Evolutionary conservation across 2,888 invertebrate species (phyloP).

Genomic region (Drosophila cognata): DNA sequence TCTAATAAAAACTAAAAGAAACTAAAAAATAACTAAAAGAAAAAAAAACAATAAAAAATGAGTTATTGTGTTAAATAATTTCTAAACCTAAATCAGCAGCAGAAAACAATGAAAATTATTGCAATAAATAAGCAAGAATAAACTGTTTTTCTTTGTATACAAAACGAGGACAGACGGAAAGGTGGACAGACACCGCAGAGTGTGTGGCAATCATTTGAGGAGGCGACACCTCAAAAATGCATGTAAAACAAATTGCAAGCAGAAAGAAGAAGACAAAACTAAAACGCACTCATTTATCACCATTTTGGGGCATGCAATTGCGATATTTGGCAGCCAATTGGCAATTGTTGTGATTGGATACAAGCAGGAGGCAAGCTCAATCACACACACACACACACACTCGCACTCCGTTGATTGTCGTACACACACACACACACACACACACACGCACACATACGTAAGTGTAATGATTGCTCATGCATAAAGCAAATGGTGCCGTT

Average conservation of each 20-base stretch:
- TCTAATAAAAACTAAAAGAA: too few relatives aligned
- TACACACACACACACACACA: constrained; percentile 15
- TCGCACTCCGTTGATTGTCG: constrained; percentile 5
- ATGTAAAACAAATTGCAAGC: constrained; percentile 39
- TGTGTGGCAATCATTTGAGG: constrained; percentile 1
- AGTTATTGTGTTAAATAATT: too few relatives aligned
- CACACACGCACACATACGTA: constrained; percentile 22
- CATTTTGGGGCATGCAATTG: constrained; percentile 58
- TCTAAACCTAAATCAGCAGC: background rate
- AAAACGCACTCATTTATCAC: constrained; percentile 63
- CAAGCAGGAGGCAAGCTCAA: constrained; percentile 36
- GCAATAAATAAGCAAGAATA: background rate
- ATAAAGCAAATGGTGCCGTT: constrained; percentile 61
- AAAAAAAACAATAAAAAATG: background rate
- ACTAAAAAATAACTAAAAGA: too few relatives aligned
- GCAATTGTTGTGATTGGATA: constrained; percentile 65
- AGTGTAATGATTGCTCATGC: constrained; percentile 60
- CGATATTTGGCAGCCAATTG: constrained; percentile 62
- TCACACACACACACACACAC: constrained; percentile 21
- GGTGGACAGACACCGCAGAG: background rate
- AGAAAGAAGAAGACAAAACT: constrained; percentile 28
- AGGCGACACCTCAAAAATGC: constrained; percentile 11
- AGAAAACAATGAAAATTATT: background rate
- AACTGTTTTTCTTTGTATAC: background rate
- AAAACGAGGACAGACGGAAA: background rate